Percentiles rank a stretch among this genome's conserved stretches.
Evolutionary conservation across 2,888 invertebrate genomes (phyloP).

Genomic region (Periphyllus acericola): DNA sequence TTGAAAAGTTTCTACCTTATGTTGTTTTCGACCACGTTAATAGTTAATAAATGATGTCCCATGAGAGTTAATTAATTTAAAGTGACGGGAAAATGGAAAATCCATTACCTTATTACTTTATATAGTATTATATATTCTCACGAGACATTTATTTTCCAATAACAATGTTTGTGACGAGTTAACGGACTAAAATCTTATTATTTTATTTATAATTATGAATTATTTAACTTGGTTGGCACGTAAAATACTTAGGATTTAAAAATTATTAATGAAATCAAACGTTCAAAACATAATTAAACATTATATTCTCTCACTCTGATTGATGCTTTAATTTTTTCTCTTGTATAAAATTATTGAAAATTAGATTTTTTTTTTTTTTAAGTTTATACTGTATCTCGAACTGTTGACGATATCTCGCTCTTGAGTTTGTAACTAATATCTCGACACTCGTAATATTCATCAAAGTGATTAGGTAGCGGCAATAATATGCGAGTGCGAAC

Average conservation of each 20-base stretch:
- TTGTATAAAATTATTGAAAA: neutral
- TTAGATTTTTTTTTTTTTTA: neutral
- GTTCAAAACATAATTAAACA: too few species aligned
- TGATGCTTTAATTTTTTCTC: too few species aligned
- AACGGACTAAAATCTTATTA: neutral
- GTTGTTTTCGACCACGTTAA: neutral
- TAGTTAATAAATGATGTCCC: conserved; percentile 15
- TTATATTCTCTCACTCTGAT: too few species aligned
- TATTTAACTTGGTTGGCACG: neutral
- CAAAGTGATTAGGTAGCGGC: neutral
- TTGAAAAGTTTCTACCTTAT: neutral
- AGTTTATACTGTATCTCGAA: neutral
- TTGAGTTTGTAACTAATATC: neutral
- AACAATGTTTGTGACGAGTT: conserved; percentile 31
- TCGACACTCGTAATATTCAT: neutral
- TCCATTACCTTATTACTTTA: conserved; percentile 40
- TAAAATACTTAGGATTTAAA: neutral
- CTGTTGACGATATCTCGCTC: neutral
- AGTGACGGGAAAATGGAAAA: conserved; percentile 31
- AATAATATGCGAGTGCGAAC: neutral
- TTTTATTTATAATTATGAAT: neutral
- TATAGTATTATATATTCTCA: neutral
- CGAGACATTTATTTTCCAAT: neutral
- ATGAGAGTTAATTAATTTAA: conserved; percentile 12
- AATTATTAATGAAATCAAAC: neutral